Base-by-base conservation (phyloP, 2,797 vertebrate species). In the Anguilla megastoma region DNA sequence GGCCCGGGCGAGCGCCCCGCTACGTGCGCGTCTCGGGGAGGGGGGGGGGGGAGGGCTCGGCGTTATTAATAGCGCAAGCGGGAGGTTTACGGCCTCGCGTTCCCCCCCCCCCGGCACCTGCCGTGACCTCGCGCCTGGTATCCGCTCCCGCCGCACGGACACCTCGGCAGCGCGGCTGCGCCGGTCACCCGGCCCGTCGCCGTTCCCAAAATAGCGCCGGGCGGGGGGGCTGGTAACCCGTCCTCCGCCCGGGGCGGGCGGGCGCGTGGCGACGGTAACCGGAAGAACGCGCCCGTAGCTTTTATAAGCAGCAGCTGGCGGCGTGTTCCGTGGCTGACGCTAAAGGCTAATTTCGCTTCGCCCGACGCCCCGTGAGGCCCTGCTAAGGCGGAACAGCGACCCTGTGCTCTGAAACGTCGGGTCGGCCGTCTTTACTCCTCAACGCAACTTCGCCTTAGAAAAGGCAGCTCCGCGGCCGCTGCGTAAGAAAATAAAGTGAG, bases 61-160 rank as follows among this genome's bases (percentile, higher is more conserved):
- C 91, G 94, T 94, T 97, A 98, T 97, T 98, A 98, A 99, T 98
- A 99, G 97, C 97, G 89, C 90, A 90, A 89, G 91, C 21, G 80
- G 84, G 85, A 76, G 69, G 69, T 89, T 87, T 87, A 89, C 89
- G 80, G 33, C 93, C 95, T 95, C 94, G 94, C 84, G 94, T 93
- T 93, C 92, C 92, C 94, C 12, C 84, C 54, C 94, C 94, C 33
- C 33, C 33, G n/a, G n/a, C 36, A 97, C 96, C 96, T 96, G 95
- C 95, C 95, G 90, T 92, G 91, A 95, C 93, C 94, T 93, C 93
- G 90, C 7, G 52, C 84, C 74, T 79, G 36, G 74, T 45, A 79
- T 86, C 58, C 85, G 9, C 10, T 69, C 58, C 2, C 41, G 12
- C 33, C 27, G 60, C 6, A 4, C 27, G 8, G 50, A 84, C 82